Evolutionary conservation across 2,113 vertebrate genomes (phyloP).

Genomic region (Gallinago media): DNA sequence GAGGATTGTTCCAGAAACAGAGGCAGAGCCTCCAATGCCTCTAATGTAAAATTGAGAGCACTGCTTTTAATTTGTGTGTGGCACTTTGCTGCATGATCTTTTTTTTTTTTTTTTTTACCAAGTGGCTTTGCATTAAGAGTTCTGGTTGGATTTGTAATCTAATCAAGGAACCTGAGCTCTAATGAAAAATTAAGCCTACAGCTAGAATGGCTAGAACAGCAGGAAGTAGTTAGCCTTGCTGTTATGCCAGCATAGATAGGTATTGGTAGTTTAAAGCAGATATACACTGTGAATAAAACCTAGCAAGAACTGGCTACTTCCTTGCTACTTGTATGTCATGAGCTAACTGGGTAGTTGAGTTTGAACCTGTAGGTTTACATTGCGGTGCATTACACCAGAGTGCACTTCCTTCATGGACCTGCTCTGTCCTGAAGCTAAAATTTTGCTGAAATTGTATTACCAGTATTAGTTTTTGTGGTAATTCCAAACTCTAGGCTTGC

Average conservation of each 20-base stretch:
- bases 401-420: not conserved
- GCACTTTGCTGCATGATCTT: not conserved
- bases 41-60: not conserved
- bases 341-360: not conserved
- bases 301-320: no score
- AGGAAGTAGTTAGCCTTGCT: not conserved
- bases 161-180: not conserved
- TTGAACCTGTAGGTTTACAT: not conserved
- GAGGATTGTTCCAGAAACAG: conserved; percentile 25
- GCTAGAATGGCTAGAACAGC: not conserved
- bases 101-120: not conserved
- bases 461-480: not conserved
- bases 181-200: conserved; percentile 12
- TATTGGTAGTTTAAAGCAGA: not conserved
- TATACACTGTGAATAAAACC: no score
- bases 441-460: not conserved
- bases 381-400: not conserved
- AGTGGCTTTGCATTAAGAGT: not conserved
- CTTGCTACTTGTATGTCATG: not conserved
- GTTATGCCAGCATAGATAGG: not conserved
- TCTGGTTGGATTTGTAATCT: conserved; percentile 33
- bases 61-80: not conserved
- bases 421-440: not conserved
- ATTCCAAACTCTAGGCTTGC: not conserved
- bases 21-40: not conserved